phyloP scores from a whole-genome alignment of 1,140 invertebrate genomes.

The Galendromus occidentalis region DNA sequence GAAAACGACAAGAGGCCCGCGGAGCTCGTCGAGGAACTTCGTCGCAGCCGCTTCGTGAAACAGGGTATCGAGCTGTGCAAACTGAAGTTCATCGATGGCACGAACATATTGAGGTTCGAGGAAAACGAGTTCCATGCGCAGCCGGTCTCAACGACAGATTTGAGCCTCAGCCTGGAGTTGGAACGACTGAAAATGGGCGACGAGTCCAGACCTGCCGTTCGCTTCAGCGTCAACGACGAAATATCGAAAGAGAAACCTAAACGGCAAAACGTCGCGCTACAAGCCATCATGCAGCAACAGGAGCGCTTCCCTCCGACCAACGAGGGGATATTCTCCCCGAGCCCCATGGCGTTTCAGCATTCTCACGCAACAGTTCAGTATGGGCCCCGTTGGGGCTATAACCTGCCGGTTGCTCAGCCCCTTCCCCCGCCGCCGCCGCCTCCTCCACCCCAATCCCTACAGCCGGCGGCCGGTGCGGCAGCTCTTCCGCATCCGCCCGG shows the following conservation, averaged over 20 bases:
- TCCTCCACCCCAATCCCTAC: not conserved
- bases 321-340: not conserved
- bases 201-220: not conserved
- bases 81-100: not conserved
- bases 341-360: not conserved
- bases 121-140: not conserved
- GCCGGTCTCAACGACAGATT: constrained; percentile 12
- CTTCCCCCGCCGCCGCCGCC: not conserved
- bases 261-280: constrained; percentile 19
- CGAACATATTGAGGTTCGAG: not conserved
- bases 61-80: not conserved
- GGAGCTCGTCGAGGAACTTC: not conserved
- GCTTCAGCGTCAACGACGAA: constrained; percentile 1
- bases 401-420: not conserved
- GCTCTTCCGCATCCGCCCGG: not conserved
- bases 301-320: not conserved
- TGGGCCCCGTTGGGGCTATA: not conserved
- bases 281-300: constrained; percentile 13
- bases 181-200: not conserved
- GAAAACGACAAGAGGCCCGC: not conserved
- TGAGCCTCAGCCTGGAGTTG: constrained; percentile 20
- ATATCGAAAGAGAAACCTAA: not conserved
- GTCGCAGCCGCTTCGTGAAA: constrained; percentile 4
- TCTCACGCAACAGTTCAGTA: too few relatives aligned
- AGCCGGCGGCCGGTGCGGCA: not conserved